These are phyloP conservation scores for Apolygus lucorum DNA, from an alignment of 1,140 invertebrate species.

Conservation along the genomic window DNA sequence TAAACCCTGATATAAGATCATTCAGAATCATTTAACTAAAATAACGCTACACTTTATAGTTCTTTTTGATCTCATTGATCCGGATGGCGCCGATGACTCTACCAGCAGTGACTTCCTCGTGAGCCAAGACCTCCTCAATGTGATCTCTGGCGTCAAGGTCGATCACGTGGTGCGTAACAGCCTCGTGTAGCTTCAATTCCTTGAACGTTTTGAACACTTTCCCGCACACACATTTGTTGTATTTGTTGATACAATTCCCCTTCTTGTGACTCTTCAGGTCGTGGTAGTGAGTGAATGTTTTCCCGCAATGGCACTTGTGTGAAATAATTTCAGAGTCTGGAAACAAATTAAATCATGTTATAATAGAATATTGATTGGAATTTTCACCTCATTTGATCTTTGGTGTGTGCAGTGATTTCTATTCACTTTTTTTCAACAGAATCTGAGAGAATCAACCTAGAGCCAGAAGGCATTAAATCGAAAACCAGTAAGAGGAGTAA, in stretches of 20 bases:
- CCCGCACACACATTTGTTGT: not conserved
- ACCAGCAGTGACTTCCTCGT: not conserved
- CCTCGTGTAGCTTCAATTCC: constrained; percentile 13
- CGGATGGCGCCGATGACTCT: not conserved
- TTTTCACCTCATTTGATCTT: too few species aligned
- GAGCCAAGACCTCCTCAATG: not conserved
- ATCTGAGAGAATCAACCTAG: too few species aligned
- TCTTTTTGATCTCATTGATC: not conserved
- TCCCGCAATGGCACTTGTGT: constrained; percentile 12
- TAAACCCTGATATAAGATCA: too few species aligned
- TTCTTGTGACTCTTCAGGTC: constrained; percentile 18
- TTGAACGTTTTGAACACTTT: constrained; percentile 11
- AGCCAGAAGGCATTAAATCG: too few species aligned
- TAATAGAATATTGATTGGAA: too few species aligned
- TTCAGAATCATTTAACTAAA: too few species aligned
- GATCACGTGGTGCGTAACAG: not conserved
- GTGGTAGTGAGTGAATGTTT: constrained; percentile 3
- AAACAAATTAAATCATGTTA: too few species aligned
- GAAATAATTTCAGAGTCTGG: not conserved
- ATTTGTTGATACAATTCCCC: not conserved
- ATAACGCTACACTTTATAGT: too few species aligned
- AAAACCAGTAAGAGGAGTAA: too few species aligned
- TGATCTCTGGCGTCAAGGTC: not conserved
- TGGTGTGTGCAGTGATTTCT: too few species aligned
- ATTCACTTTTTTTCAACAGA: too few species aligned